Evolutionary conservation across 2,888 invertebrate species (phyloP), one percentile per base, ranked within the genome.

Genomic region (Macaria liturata): DNA sequence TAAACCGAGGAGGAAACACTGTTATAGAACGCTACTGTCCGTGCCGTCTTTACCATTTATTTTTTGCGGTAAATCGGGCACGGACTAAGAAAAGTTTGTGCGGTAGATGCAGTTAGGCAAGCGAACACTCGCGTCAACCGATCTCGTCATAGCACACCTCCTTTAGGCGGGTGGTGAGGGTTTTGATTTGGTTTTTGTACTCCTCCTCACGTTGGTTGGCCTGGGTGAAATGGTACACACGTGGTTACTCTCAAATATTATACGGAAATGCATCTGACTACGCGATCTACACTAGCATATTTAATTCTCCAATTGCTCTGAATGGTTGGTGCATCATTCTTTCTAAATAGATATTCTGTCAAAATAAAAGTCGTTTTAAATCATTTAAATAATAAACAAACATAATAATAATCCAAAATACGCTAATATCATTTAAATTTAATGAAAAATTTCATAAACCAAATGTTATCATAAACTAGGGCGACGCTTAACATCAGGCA

Each of bases 181-280:
- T 98, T 96, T 99, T 98, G 95, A 99, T 98, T 95, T 98, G 98
- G 93, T 98, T 97, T 95, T 99, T 98, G 96, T 98, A 99, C 92
- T 98, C 98, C 94, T 99, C 98, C 93, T 99, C 99, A 86, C 98
- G 97, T 95, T 98, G 98, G 95, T 98, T 98, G 94, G 99, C 98
- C 98, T 99, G 89, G 81, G 72, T 81, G 70, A 75, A 89, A 90
- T 71, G 68, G 72, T 74, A 60, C 59, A 78, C 70, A 74, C 71
- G 76, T 69, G 64, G 74, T 84, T 80, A 84, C 73, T 78, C 64
- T 65, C 46, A 49, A 9, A 20, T 7, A 8, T 42, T 34, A 53
- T 4, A 49, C 30, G 3, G 32, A 31, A 48, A 39, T 42, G 9
- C 31, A 44, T 9, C 46, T 40, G 9, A 9, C 43, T 44, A 54